Evolutionary conservation across 2,888 invertebrate genomes (phyloP).

Genomic region (Archips crataeganus): DNA sequence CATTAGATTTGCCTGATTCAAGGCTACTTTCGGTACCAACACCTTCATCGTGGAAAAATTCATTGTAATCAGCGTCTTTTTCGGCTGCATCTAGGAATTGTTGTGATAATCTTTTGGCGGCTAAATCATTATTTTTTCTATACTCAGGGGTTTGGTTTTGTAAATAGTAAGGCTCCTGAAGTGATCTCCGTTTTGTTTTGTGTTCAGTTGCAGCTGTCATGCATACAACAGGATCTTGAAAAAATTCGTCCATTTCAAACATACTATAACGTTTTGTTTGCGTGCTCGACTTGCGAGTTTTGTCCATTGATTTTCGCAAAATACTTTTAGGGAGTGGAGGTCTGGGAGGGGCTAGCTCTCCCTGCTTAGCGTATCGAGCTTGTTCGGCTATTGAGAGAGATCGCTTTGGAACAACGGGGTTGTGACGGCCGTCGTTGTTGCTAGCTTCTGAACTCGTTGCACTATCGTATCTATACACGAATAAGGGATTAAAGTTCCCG

Average conservation of each 20-base stretch:
- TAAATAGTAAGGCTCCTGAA: conserved; percentile 90
- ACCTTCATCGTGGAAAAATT: conserved; percentile 87
- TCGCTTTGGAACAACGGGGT: conserved; percentile 88
- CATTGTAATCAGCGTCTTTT: conserved; percentile 83
- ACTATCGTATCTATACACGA: conserved; percentile 93
- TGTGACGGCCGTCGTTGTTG: conserved; percentile 81
- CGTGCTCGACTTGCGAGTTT: conserved; percentile 79
- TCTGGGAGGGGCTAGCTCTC: conserved; percentile 88
- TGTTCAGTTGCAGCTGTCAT: conserved; percentile 78
- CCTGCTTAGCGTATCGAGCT: conserved; percentile 72
- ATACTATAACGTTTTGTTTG: conserved; percentile 91
- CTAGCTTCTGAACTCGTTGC: conserved; percentile 91
- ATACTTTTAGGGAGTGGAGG: conserved; percentile 91
- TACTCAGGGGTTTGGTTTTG: conserved; percentile 81
- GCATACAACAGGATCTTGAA: conserved; percentile 79
- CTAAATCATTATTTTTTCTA: conserved; percentile 83
- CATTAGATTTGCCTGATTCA: conserved; percentile 86
- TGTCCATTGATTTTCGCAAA: conserved; percentile 87
- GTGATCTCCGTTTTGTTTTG: conserved; percentile 89
- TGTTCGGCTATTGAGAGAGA: conserved; percentile 88
- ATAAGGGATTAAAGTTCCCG: conserved; percentile 89
- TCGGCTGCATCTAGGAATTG: conserved; percentile 83
- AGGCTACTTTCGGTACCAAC: conserved; percentile 87
- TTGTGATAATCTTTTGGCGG: conserved; percentile 81
- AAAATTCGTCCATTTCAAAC: conserved; percentile 90